A percentile compares a stretch with the other conserved stretches of the same genome.
Conservation (phyloP, 2,888 invertebrate genomes). For the Rotaria socialis region DNA sequence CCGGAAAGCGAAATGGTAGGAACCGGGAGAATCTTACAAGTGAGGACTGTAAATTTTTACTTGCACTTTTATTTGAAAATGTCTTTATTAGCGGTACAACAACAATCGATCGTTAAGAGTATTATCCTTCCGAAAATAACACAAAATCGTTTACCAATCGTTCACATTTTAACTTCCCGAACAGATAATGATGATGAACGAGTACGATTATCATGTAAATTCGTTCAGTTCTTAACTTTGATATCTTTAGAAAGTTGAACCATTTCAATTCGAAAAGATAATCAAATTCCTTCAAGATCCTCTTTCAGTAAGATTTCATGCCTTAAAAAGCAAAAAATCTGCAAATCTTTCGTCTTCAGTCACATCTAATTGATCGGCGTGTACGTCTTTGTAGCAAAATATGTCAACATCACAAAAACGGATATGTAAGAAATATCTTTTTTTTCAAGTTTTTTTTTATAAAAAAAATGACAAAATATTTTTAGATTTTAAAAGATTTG, state of each 20-base stretch:
- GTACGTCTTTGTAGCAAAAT: constrained; percentile 55
- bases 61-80: neutral
- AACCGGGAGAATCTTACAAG: neutral
- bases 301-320: constrained; percentile 54
- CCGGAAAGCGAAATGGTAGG: neutral
- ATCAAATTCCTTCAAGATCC: constrained; percentile 58
- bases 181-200: neutral
- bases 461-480: neutral
- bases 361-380: constrained; percentile 56
- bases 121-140: neutral
- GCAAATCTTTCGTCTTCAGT: constrained; percentile 48
- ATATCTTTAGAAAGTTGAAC: constrained; percentile 48
- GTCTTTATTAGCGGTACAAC: neutral
- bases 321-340: neutral
- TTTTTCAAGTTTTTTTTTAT: constrained; percentile 38
- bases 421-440: constrained; percentile 55
- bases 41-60: neutral
- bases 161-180: constrained; percentile 16
- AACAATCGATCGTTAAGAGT: neutral
- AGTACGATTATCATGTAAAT: neutral
- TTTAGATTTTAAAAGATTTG: constrained; percentile 53
- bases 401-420: constrained; percentile 53
- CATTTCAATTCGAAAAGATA: constrained; percentile 54
- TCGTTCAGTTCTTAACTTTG: neutral
- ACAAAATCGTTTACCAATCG: constrained; percentile 4